Base-by-base conservation (phyloP, 2,888 invertebrate genomes). In the Hydrotaea diabolus region DNA sequence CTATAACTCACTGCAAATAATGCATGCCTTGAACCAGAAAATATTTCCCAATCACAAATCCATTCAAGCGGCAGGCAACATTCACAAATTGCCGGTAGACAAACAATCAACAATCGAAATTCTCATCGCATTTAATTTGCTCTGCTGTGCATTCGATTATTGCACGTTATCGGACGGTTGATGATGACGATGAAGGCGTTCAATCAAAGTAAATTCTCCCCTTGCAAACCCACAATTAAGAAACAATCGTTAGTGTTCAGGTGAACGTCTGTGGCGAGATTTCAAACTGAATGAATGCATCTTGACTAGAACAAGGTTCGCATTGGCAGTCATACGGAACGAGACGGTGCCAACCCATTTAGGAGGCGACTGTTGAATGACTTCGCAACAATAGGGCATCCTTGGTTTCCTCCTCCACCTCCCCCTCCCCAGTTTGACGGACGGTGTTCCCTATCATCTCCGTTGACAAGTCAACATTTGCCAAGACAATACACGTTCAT, bases 241-340 rank as follows among this genome's bases (percentile, higher is more conserved):
- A 31, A 7, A 31, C 31, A n/a, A n/a, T n/a, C n/a, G n/a, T n/a
- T n/a, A n/a, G 43, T 36, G 36, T 5, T n/a, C n/a, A n/a, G n/a
- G n/a, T n/a, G n/a, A n/a, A n/a, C n/a, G n/a, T n/a, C n/a, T 36
- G 36, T 5, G 36, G 36, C 36, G 36, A 36, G 36, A 36, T 36
- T 36, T 21, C 43, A 66, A 66, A 17, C 43, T 66, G n/a, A n/a
- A n/a, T n/a, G n/a, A 13, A 66, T 17, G 19, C 66, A 59, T 59
- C 59, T 31, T 62, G 31, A 31, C 62, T 31, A 2, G n/a, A 49
- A 49, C 49, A 49, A 49, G 49, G n/a, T 13, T 13, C n/a, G 1
- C 1, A 31, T 31, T n/a, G 62, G n/a, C 62, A 69, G 46, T 69
- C 69, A 46, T 19, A 7, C 31, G 66, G 36, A 66, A 66, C 66